Conservation (phyloP, 2,113 vertebrate species). For the Tor tambroides region DNA sequence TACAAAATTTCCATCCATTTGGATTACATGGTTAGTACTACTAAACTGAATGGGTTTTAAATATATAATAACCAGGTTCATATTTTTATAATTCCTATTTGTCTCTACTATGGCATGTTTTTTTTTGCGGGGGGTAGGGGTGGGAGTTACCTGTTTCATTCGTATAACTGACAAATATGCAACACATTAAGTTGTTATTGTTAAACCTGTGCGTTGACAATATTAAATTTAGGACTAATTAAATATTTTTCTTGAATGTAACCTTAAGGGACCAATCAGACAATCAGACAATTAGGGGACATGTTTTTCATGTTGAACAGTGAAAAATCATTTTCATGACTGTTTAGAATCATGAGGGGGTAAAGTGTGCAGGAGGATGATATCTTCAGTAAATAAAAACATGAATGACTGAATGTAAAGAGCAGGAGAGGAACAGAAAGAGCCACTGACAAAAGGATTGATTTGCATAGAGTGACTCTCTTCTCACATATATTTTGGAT, state of each 20-base stretch:
- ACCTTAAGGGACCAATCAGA: neutral
- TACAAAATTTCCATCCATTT: too few species aligned
- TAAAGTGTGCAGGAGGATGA: neutral
- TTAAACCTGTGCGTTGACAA: too few species aligned
- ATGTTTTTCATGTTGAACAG: neutral
- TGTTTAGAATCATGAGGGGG: neutral
- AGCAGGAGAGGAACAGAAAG: neutral
- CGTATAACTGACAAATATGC: too few species aligned
- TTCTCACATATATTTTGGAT: conserved; percentile 2
- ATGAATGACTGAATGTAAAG: neutral
- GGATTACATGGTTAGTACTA: too few species aligned
- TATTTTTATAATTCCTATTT: too few species aligned
- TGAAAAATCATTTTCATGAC: neutral
- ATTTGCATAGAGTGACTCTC: neutral
- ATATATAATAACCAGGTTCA: too few species aligned
- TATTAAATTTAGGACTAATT: too few species aligned
- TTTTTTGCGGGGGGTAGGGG: too few species aligned
- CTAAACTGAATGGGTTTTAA: too few species aligned
- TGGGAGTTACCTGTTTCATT: too few species aligned
- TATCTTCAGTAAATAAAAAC: neutral
- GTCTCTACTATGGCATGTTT: too few species aligned
- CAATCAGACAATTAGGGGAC: neutral
- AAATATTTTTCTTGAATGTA: neutral
- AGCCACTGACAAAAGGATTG: neutral
- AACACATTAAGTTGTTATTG: too few species aligned